Percentiles rank a stretch among this genome's conserved stretches.
phyloP scores from a whole-genome alignment of 35 echinoderm and acorn worm species.

The Nesometra sesokonis region DNA sequence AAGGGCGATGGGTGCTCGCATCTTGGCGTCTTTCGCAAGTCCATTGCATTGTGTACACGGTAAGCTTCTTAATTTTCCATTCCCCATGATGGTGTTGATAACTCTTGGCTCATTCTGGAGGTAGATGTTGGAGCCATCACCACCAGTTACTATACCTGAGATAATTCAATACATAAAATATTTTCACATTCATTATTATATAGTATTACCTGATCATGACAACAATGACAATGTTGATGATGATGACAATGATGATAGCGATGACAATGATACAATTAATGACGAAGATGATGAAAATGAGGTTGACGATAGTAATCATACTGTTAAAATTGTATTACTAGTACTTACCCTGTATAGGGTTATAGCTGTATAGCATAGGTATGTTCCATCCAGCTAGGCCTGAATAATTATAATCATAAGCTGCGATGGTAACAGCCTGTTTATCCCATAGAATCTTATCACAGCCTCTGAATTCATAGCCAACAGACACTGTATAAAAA shows the following conservation, averaged over 20 bases:
- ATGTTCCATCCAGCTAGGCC: conserved; percentile 73
- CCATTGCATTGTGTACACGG: conserved; percentile 66
- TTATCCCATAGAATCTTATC: conserved; percentile 54
- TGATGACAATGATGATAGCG: no score
- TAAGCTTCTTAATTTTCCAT: conserved; percentile 44
- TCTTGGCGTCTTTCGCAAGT: conserved; percentile 49
- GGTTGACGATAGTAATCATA: no score
- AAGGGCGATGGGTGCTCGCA: conserved; percentile 77
- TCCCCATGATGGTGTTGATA: conserved; percentile 83
- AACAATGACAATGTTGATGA: no score
- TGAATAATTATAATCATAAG: conserved; percentile 42
- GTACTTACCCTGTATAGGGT: conserved; percentile 60
- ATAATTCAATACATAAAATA: neutral
- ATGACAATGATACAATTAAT: no score
- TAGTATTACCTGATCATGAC: no score
- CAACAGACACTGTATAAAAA: conserved; percentile 65
- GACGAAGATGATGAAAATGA: no score
- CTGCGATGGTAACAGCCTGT: conserved; percentile 39
- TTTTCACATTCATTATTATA: no score
- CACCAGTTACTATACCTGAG: conserved; percentile 52
- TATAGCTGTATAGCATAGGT: conserved; percentile 79
- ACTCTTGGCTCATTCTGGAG: conserved; percentile 27
- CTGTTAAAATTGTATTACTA: neutral
- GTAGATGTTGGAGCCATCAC: conserved; percentile 55
- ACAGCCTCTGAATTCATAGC: conserved; percentile 88